Evolutionary conservation across 2,888 invertebrate genomes (phyloP), one percentile per base, ranked within the genome.

Genomic region (Campoplex capitator): DNA sequence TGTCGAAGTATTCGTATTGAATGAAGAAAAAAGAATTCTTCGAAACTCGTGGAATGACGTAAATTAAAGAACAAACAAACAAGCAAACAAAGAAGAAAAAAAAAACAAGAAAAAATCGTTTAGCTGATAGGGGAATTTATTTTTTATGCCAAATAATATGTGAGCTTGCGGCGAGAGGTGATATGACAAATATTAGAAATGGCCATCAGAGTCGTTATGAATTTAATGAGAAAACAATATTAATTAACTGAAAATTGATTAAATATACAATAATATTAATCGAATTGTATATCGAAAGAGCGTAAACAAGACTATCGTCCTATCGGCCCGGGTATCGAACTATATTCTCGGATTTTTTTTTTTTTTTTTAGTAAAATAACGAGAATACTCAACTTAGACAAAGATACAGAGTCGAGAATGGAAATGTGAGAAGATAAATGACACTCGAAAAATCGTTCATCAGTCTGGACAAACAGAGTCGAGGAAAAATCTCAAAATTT

Each of bases 71-170:
- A 84, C 32, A 86, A 54, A 81, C 23, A 0, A 23, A 23, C 23
- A 23, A 54, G 70, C 35, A 38, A 38, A n/a, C 38, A 67, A 68
- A 83, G 18, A 42, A 38, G 51, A 3, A 73, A 51, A 54, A 51
- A 74, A 18, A 67, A 48, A 70, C 35, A 35, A 35, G 45, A 68
- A 68, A 51, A 74, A 85, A 65, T 83, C 73, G 77, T 86, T 88
- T 92, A 92, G 92, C 90, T 91, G 83, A 92, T 93, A 93, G 92
- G 92, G 90, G 90, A 92, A 92, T 93, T 94, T 94, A 94, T 94
- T 94, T 94, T 94, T 94, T 94, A 94, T 92, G 93, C 91, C 90
- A 92, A 91, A 91, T 87, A 82, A 90, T 89, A 90, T 88, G 88
- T 89, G 90, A 90, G 89, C 89, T 90, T 90, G 90, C 90, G 84